Evolutionary conservation across 2,888 invertebrate genomes (phyloP).

Genomic region (Eurois occulta): DNA sequence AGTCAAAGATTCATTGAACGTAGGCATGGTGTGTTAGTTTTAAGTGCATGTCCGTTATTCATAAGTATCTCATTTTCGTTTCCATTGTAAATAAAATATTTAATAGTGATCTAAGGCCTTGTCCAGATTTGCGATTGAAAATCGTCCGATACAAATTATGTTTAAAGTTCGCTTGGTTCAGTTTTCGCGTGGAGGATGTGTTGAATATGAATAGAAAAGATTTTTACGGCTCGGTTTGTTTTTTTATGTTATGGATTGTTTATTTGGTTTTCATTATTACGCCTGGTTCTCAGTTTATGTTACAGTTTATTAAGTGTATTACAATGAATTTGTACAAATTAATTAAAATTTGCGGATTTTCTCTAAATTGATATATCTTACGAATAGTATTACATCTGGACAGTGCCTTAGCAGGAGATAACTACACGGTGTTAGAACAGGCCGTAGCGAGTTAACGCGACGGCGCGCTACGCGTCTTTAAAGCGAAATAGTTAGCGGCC

Average conservation of each 20-base stretch:
- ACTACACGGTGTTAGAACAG: conserved; percentile 39
- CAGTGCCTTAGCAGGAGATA: conserved; percentile 61
- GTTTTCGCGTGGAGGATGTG: conserved; percentile 29
- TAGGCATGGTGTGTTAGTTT: conserved; percentile 78
- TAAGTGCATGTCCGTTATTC: conserved; percentile 80
- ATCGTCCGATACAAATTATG: conserved; percentile 51
- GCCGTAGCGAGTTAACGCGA: conserved; percentile 32
- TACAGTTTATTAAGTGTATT: conserved; percentile 36
- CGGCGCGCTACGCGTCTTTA: conserved; percentile 20
- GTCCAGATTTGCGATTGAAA: conserved; percentile 63
- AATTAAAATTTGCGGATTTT: conserved; percentile 13
- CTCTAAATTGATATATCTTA: conserved; percentile 31
- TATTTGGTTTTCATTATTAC: conserved; percentile 42
- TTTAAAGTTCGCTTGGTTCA: conserved; percentile 42
- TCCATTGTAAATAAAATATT: conserved; percentile 72
- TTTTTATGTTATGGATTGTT: conserved; percentile 58
- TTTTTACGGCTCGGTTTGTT: conserved; percentile 51
- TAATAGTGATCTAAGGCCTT: conserved; percentile 58
- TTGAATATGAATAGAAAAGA: conserved; percentile 57
- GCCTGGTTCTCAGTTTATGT: conserved; percentile 41
- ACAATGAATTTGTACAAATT: conserved; percentile 22
- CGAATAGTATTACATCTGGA: conserved; percentile 59
- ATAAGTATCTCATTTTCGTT: conserved; percentile 67
- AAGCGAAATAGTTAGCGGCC: conserved; percentile 56
- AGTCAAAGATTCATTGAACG: conserved; percentile 79